Percentiles rank a stretch among this genome's conserved stretches.
phyloP scores from a whole-genome alignment of 1,140 invertebrate species.

The Drosophila navojoa region DNA sequence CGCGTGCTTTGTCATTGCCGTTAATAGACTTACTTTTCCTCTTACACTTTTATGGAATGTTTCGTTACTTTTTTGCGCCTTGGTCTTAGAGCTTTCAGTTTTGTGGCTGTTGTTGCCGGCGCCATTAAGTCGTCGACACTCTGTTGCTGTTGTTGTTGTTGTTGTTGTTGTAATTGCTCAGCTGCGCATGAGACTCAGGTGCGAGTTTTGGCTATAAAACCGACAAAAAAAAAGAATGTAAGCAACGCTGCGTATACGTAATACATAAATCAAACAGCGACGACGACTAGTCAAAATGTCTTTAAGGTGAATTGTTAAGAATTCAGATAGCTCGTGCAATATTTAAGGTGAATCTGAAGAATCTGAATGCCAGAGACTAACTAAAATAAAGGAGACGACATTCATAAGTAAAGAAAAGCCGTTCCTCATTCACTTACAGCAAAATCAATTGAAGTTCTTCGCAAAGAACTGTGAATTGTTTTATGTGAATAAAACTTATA shows the following conservation, averaged over 20 bases:
- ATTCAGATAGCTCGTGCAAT: no score
- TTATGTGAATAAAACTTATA: no score
- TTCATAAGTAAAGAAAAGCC: no score
- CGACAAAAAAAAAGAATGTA: slow-evolving; percentile 27
- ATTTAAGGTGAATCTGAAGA: no score
- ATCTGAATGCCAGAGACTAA: no score
- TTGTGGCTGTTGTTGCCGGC: slow-evolving; percentile 19
- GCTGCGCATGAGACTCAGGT: slow-evolving; percentile 58
- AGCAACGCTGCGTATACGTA: slow-evolving; percentile 66
- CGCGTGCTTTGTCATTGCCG: slow-evolving; percentile 79
- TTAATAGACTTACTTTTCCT: slow-evolving; percentile 76
- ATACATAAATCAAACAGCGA: slow-evolving; percentile 50
- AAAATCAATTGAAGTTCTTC: no score
- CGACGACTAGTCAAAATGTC: slow-evolving; percentile 23
- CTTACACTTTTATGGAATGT: slow-evolving; percentile 15
- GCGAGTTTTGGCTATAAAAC: slow-evolving; percentile 45
- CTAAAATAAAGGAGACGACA: no score
- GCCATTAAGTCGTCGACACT: slow-evolving; percentile 45
- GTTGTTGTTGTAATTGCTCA: slow-evolving; percentile 56
- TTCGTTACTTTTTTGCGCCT: slow-evolving; percentile 7
- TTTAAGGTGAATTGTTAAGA: background rate
- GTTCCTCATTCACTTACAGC: no score
- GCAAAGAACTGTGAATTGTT: no score
- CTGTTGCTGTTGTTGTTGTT: background rate
- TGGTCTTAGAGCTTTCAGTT: background rate